phyloP scores from a whole-genome alignment of 2,888 invertebrate genomes.

The Muschampia plurimacula region DNA sequence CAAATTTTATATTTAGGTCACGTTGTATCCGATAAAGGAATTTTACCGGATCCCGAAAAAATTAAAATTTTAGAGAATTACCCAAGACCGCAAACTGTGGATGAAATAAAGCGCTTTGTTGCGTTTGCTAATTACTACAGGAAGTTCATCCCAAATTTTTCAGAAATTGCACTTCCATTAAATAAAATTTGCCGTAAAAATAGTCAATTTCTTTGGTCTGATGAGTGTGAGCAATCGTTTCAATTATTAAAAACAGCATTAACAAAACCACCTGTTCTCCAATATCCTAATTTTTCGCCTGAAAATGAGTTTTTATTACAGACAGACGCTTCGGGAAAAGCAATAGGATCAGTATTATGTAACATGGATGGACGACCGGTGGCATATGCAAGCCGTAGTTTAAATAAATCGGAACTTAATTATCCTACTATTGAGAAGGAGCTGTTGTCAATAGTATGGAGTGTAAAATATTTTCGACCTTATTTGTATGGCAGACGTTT shows the following conservation, averaged over 20 bases:
- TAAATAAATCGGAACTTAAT: conserved; percentile 43
- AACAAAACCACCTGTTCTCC: conserved; percentile 32
- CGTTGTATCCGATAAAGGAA: conserved; percentile 32
- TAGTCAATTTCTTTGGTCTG: conserved; percentile 21
- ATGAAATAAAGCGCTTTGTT: conserved; percentile 40
- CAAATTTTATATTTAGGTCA: conserved; percentile 39
- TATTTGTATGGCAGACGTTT: conserved; percentile 4
- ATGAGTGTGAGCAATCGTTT: conserved; percentile 31
- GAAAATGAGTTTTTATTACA: conserved; percentile 39
- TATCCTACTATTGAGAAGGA: conserved; percentile 44
- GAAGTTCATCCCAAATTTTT: background rate
- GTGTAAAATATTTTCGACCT: conserved; percentile 43
- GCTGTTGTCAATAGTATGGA: conserved; percentile 43
- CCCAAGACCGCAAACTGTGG: conserved; percentile 31
- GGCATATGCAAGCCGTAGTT: conserved; percentile 43
- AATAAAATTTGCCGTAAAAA: conserved; percentile 36
- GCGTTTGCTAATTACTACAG: conserved; percentile 14
- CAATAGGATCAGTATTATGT: conserved; percentile 41
- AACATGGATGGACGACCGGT: conserved; percentile 40
- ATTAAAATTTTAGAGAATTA: conserved; percentile 29
- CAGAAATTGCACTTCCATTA: conserved; percentile 32
- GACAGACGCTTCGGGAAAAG: conserved; percentile 40
- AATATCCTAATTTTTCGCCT: conserved; percentile 40
- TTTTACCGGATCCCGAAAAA: conserved; percentile 39
- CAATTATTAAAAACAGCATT: conserved; percentile 28